Evolutionary conservation across 2,888 invertebrate genomes (phyloP), one percentile per base, ranked within the genome.

Genomic region (Odontothrips loti): DNA sequence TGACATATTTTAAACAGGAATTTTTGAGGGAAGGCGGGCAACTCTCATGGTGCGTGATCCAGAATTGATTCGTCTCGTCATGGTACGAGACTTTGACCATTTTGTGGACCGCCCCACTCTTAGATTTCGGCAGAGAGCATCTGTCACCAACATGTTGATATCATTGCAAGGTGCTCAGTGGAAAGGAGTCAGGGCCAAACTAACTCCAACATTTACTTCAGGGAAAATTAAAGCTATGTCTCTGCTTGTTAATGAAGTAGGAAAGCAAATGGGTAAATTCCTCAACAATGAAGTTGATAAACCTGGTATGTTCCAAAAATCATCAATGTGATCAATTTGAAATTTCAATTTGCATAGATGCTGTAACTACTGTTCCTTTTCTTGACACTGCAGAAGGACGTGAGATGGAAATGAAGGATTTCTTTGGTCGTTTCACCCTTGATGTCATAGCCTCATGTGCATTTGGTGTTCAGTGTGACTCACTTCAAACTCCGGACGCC

Each of bases 391-490:
- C 81, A 79, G 82, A 81, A 47, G 82, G 81, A 29, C 86, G 86
- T 84, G 89, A 89, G 78, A 86, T 90, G n/a, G 90, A 90, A 84
- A 88, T 90, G 88, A 90, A 90, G 85, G 88, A 89, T 82, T 87
- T 89, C 43, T 89, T 90, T 85, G 90, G 90, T 0, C 89, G 90
- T 84, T 90, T 88, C 82, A 90, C 90, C 1, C 84, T 90, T 81
- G 90, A 90, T 85, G 89, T 90, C 1, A 90, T 90, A 81, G 90
- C 90, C n/a, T 88, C 89, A 27, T 90, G 90, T 86, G 90, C 90
- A 27, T 90, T 90, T 86, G 90, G 90, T 1, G 89, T 90, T 20
- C 89, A 89, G 84, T 88, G 89, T 82, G 88, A 90, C 83, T 89
- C 89, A 11, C 85, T 90, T n/a, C 87, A 86, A 80, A 88, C 88